phyloP scores from a whole-genome alignment of 2,113 vertebrate genomes.

The Pampusana beccarii region DNA sequence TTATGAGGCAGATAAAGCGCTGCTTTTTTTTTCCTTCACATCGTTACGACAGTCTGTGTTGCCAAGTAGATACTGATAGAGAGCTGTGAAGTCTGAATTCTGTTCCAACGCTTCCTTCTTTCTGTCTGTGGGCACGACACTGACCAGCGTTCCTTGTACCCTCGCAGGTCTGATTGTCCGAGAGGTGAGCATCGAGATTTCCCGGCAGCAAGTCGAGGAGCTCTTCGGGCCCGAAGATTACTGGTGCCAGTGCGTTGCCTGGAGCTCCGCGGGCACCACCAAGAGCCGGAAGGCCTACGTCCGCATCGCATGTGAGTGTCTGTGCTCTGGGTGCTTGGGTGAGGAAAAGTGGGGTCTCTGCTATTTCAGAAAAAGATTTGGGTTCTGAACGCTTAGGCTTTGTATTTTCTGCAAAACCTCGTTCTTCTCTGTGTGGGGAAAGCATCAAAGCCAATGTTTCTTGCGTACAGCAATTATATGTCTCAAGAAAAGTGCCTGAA shows the following conservation, averaged over 20 bases:
- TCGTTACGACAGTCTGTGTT: background rate
- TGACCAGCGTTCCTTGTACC: slow-evolving; percentile 15
- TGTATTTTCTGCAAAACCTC: background rate
- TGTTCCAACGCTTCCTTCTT: rapidly evolving
- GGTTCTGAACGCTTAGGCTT: background rate
- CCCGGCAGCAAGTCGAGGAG: slow-evolving; percentile 93
- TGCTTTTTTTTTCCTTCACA: background rate
- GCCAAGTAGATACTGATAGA: background rate
- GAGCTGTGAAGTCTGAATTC: background rate
- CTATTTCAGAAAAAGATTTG: rapidly evolving
- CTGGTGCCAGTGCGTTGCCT: slow-evolving; percentile 98
- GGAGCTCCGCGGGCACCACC: slow-evolving; percentile 95
- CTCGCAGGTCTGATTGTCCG: slow-evolving; percentile 90
- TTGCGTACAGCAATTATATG: background rate
- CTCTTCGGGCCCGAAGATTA: slow-evolving; percentile 92
- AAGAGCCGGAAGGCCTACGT: slow-evolving; percentile 95
- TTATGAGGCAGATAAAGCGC: background rate
- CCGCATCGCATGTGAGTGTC: slow-evolving; percentile 92
- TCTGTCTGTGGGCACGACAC: background rate
- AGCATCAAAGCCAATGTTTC: background rate
- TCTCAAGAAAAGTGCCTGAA: background rate
- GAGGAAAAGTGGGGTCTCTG: too few species aligned
- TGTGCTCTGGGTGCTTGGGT: rapidly evolving
- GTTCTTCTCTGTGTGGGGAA: background rate
- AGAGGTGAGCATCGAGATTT: slow-evolving; percentile 94